phyloP scores from a whole-genome alignment of 1,140 invertebrate genomes.

The Papilio helenus region DNA sequence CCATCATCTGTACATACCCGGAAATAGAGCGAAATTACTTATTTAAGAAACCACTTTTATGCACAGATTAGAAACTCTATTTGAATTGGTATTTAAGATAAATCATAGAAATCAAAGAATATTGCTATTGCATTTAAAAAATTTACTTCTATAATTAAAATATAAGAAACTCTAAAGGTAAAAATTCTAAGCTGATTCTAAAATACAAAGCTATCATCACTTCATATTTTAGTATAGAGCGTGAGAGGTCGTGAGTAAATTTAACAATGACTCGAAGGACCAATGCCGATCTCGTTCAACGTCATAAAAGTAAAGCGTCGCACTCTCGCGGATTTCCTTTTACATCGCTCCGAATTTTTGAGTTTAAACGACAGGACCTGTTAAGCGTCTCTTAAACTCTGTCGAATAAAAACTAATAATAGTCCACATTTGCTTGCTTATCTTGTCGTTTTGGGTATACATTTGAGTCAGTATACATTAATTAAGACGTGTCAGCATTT shows the following conservation, averaged over 20 bases:
- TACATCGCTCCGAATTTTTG: not conserved
- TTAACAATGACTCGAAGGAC: slow-evolving; percentile 9
- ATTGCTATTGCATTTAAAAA: too few species aligned
- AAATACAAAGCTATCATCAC: not conserved
- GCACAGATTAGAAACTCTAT: too few species aligned
- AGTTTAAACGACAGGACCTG: not conserved
- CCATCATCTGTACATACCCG: too few species aligned
- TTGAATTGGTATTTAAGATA: too few species aligned
- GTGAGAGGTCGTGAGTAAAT: not conserved
- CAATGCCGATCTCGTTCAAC: not conserved
- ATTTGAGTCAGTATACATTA: not conserved
- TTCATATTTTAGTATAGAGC: not conserved
- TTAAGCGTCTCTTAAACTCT: not conserved
- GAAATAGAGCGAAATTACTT: too few species aligned
- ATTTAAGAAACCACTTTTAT: too few species aligned
- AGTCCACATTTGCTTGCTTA: not conserved
- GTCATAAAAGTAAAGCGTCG: slow-evolving; percentile 27
- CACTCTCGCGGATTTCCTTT: slow-evolving; percentile 30
- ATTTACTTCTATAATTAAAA: too few species aligned
- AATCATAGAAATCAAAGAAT: too few species aligned
- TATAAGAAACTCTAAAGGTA: too few species aligned
- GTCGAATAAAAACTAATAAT: not conserved
- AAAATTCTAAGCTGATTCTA: not conserved
- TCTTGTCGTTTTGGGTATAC: not conserved
- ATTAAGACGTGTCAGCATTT: not conserved